Conservation (phyloP, 2,113 vertebrate genomes). For the Chamaea fasciata region DNA sequence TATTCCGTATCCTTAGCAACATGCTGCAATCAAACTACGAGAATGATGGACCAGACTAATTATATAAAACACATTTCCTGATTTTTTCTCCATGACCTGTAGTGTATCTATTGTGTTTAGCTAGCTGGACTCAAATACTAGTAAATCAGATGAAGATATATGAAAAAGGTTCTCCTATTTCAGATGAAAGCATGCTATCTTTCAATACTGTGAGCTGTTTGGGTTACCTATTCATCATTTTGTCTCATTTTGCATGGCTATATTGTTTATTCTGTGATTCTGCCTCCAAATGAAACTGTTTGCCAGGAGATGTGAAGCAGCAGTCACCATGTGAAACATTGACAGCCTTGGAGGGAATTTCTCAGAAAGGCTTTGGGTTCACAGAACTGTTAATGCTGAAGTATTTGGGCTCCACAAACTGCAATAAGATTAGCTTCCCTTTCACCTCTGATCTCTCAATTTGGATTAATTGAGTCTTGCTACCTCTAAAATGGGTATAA, state of each 20-base stretch:
- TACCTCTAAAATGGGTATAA: not conserved
- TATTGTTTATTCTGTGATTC: not conserved
- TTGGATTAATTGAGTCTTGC: not conserved
- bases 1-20: not conserved
- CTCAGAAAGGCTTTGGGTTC: not conserved
- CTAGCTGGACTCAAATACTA: not conserved
- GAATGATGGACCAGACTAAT: not conserved
- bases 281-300: not conserved
- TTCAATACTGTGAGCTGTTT: not conserved
- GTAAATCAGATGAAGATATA: not conserved
- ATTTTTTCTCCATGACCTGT: not conserved
- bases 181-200: not conserved
- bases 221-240: not conserved
- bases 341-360: not conserved
- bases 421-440: not conserved
- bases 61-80: not conserved
- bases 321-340: not conserved
- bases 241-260: not conserved
- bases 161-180: not conserved
- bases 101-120: not conserved
- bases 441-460: not conserved
- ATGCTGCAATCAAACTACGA: not conserved
- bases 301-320: not conserved
- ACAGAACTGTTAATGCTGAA: not conserved
- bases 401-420: not conserved